Evolutionary conservation across 2,888 invertebrate species (phyloP), one percentile per base, ranked within the genome.

Genomic region (Catocala sponsa): DNA sequence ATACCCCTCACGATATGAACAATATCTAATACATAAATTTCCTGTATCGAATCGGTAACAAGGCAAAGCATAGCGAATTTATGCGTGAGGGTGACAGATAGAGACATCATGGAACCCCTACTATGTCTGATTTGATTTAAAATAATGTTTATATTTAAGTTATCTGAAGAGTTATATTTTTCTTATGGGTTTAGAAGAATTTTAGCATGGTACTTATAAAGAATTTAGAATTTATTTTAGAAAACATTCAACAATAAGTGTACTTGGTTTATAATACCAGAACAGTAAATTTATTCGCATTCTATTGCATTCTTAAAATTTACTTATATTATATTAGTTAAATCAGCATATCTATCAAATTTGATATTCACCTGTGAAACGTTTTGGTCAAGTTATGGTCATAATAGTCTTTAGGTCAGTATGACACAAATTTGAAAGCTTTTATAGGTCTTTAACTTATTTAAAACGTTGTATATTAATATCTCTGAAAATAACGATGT

Each of bases 51-150:
- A 74, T 75, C 78, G 72, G 72, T 87, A 89, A 89, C 84, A 69
- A 80, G 75, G 77, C 86, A 76, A 82, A 74, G 84, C 85, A 79
- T 79, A 69, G 63, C 85, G 66, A 87, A 90, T 87, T 70, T 65
- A 70, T 64, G 74, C 70, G 72, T 67, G 62, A 77, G 89, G 88
- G 85, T 65, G 74, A 68, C 58, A 60, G 80, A 89, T 89, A 80
- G 81, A 89, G 89, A 70, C 82, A 79, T 90, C 85, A 83, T 68
- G 60, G 62, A 55, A 71, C 72, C 76, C 76, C 72, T 73, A 68
- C 67, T 71, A 67, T 70, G 63, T 63, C 38, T 76, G 77, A 77
- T 77, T 76, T 74, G 65, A 76, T 74, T 76, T 73, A 68, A 74
- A 79, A 74, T 77, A 71, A 69, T 69, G 69, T 67, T 65, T 49